Evolutionary conservation across 2,888 invertebrate species (phyloP).

Genomic region (Rhabditoides inermis): DNA sequence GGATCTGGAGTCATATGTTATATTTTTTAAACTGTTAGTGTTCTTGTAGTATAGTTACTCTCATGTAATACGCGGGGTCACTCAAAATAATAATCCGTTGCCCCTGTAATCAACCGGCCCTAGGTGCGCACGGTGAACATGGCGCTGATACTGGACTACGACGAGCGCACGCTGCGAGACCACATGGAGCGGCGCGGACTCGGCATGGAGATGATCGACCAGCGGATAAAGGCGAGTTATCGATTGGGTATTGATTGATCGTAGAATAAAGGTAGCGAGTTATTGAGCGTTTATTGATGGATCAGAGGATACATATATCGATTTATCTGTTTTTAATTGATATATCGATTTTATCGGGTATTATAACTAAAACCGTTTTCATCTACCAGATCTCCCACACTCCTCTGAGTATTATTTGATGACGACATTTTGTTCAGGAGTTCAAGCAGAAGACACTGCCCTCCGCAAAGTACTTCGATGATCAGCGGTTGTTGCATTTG

Average conservation of each 20-base stretch:
- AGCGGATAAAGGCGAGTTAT: not conserved
- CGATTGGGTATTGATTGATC: too few relatives aligned
- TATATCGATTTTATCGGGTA: too few relatives aligned
- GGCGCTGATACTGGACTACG: constrained; percentile 52
- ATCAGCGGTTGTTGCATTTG: constrained; percentile 49
- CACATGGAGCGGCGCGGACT: constrained; percentile 48
- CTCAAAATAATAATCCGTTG: too few relatives aligned
- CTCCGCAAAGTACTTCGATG: constrained; percentile 52
- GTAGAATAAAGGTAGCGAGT: too few relatives aligned
- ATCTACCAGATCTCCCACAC: too few relatives aligned
- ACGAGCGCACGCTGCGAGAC: constrained; percentile 45
- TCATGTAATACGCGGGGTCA: not conserved
- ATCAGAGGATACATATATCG: too few relatives aligned
- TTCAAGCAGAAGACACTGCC: constrained; percentile 52
- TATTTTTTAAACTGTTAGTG: not conserved
- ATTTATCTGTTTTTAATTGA: too few relatives aligned
- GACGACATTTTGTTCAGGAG: constrained; percentile 33
- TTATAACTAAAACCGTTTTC: too few relatives aligned
- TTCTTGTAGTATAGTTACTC: not conserved
- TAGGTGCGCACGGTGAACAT: constrained; percentile 42
- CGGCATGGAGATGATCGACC: constrained; percentile 36
- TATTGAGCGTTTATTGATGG: too few relatives aligned
- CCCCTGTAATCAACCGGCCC: too few relatives aligned
- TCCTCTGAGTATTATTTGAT: too few relatives aligned
- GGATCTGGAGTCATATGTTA: not conserved